Base-by-base conservation (phyloP, 53 echinoderm and acorn worm species). In the Arbacia lixula region DNA sequence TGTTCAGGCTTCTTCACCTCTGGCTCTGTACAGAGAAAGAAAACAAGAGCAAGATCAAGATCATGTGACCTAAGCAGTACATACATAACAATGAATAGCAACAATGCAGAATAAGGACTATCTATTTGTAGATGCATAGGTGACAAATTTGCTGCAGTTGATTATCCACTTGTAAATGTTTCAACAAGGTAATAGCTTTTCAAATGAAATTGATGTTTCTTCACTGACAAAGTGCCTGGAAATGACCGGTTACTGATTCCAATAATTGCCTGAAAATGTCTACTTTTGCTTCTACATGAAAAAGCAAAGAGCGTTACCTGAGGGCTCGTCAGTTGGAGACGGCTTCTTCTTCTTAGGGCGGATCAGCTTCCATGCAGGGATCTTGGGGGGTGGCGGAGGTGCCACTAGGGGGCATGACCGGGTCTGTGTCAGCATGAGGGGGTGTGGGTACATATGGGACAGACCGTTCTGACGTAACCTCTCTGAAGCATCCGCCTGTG, bases 1-100 rank as follows among this genome's bases (percentile, higher is more conserved):
- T 98, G 99, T 60, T 98, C 99, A 85, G 94, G 94, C 52, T 94
- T 98, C 92, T 98, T 98, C 77, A 98, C 69, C 61, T 98, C 94
- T 29, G 85, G 88, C 68, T 98, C 99, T 98, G 92, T 12, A 17
- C 2, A 41, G 27, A 65, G 22, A 9, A 66, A 37, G 1, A 62
- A 63, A 67, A 24, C n/a, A n/a, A n/a, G n/a, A n/a, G n/a, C n/a
- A n/a, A n/a, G n/a, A n/a, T n/a, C n/a, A n/a, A n/a, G n/a, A n/a
- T n/a, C n/a, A n/a, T n/a, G n/a, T 46, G 46, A 8, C 46, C 14
- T 10, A 46, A 46, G 14, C 46, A 46, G 14, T 46, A 14, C 46
- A 46, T 46, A 14, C 46, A 46, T 46, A 10, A 10, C 46, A 46
- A 46, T 8, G 46, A 46, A 14, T 46, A 46, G 46, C 46, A 46